These are phyloP conservation scores for Osmerus eperlanus DNA, from an alignment of 2,113 vertebrate species.

Conservation along the genomic window DNA sequence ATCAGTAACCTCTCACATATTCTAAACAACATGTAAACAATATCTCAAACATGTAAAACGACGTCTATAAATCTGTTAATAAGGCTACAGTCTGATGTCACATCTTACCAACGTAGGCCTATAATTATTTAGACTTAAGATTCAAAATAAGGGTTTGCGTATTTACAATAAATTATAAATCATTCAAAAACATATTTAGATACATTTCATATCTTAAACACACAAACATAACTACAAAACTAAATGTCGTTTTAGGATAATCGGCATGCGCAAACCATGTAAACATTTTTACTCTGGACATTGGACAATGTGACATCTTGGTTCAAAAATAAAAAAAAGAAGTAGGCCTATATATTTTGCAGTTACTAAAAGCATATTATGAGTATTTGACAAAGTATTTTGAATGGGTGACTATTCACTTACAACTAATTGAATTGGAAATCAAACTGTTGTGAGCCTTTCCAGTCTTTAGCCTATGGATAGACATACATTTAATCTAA, in stretches of 20 bases:
- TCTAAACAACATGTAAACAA: constrained; percentile 47
- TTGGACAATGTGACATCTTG: constrained; percentile 18
- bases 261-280: constrained; percentile 69
- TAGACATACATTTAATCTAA: no score
- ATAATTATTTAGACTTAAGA: no score
- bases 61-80: constrained; percentile 22
- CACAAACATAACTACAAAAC: constrained; percentile 50
- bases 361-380: no score
- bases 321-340: no score
- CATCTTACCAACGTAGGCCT: no score
- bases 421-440: no score
- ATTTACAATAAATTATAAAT: constrained; percentile 75
- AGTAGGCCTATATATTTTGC: neutral
- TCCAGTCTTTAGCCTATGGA: no score
- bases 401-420: no score
- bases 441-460: no score
- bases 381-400: no score
- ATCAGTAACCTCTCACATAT: neutral
- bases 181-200: constrained; percentile 45
- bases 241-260: constrained; percentile 36
- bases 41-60: constrained; percentile 32
- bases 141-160: constrained; percentile 25
- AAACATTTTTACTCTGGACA: constrained; percentile 57
- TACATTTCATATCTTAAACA: constrained; percentile 37
- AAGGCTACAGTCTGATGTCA: constrained; percentile 30